Conservation (phyloP, 1,140 invertebrate genomes). For the Acromyrmex echinatior region DNA sequence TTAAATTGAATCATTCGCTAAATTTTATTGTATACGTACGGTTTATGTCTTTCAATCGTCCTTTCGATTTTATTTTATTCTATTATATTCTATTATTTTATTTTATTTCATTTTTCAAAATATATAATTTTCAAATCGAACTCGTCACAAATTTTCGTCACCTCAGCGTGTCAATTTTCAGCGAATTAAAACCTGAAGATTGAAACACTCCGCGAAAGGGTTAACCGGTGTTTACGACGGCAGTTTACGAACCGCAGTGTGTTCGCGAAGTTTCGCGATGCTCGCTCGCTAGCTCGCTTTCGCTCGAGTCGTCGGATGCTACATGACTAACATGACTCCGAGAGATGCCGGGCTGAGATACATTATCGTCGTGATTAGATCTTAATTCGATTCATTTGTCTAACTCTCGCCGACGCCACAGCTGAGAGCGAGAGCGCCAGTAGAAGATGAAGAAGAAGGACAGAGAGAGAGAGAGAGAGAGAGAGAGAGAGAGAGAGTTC, state of each 20-base stretch:
- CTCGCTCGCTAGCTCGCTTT: background rate
- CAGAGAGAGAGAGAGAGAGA: slow-evolving; percentile 7
- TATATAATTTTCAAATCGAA: background rate
- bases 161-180: background rate
- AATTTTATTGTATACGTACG: background rate
- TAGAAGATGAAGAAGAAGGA: background rate
- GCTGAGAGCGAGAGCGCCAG: slow-evolving; percentile 5
- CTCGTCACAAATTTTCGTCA: background rate
- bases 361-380: slow-evolving; percentile 65
- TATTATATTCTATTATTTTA: background rate
- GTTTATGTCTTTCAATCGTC: background rate
- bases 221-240: slow-evolving; percentile 42
- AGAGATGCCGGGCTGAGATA: slow-evolving; percentile 60
- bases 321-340: slow-evolving; percentile 49
- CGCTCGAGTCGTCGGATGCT: slow-evolving; percentile 45
- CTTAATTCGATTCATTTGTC: slow-evolving; percentile 65
- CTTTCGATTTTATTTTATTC: slow-evolving; percentile 7
- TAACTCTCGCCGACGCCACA: slow-evolving; percentile 39
- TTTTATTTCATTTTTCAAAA: no score
- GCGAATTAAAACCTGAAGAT: background rate
- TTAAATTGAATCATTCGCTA: background rate
- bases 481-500: slow-evolving; percentile 16
- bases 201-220: slow-evolving; percentile 41
- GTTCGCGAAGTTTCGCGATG: slow-evolving; percentile 45
- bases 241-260: background rate